Evolutionary conservation across 2,113 vertebrate genomes (phyloP), one percentile per base, ranked within the genome.

Genomic region (Oryzias woworae): DNA sequence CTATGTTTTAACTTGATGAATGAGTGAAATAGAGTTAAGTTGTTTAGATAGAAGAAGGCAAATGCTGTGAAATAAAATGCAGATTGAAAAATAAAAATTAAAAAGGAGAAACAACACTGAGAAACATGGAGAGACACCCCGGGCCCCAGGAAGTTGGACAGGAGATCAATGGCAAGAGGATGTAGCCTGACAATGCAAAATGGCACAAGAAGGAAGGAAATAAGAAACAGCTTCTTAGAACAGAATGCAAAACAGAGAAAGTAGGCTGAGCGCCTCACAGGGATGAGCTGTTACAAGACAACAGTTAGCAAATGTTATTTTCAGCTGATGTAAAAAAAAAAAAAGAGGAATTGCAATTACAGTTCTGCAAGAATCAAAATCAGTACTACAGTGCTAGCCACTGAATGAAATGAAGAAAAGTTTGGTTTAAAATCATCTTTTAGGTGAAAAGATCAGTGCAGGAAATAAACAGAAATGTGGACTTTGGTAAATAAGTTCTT

Each of bases 91-190:
- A 20, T n/a, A 58, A 3, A 68, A 53, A 53, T 44, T 24, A 20
- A 47, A 15, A 41, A 12, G 49, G 7, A 26, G n/a, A 18, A 44
- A 15, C 16, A 23, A 58, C 10, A 52, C 13, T 53, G 18, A 49
- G 23, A 28, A 53, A 17, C 10, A 17, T 55, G 53, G 12, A 1
- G 62, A 62, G 47, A 41, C 54, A 48, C 26, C 23, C n/a, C 23
- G 7, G 55, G 43, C 54, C 51, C 18, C 57, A 60, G 18, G 50
- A 44, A n/a, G 75, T 72, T 51, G 26, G 68, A 83, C 62, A 71
- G 76, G 26, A 60, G 78, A 82, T 85, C 74, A 57, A 80, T 83
- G 71, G 71, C 68, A 61, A 5, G 71, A 80, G 63, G 78, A 62
- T 73, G 43, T 22, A 71, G 69, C 72, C 69, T 53, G 71, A 72